These are phyloP conservation scores for Actinernus sp. DNA, from an alignment of 92 coral and sea anemone species.

Conservation along the genomic window DNA sequence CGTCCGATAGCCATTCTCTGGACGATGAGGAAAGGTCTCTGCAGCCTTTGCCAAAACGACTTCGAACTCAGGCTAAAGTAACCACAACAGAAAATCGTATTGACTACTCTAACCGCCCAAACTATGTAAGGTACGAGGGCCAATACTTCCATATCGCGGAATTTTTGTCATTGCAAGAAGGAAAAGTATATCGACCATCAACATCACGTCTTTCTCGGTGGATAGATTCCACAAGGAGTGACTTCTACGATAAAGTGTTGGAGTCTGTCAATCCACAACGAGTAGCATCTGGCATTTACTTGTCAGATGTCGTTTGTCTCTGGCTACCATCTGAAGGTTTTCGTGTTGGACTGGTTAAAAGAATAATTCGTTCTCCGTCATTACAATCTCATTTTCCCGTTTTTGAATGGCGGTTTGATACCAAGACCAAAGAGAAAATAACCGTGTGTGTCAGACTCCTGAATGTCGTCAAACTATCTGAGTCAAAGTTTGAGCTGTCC, in stretches of 20 bases:
- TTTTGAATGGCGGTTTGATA: slow-evolving; percentile 25
- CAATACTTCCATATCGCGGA: slow-evolving; percentile 20
- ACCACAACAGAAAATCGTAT: background rate
- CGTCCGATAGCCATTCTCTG: slow-evolving; percentile 24
- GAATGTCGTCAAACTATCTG: background rate
- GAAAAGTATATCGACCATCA: too few relatives aligned
- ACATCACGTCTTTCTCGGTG: slow-evolving; percentile 27
- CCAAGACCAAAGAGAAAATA: slow-evolving; percentile 16
- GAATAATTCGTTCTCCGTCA: slow-evolving; percentile 26
- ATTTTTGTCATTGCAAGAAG: too few relatives aligned
- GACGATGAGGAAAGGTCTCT: slow-evolving; percentile 18
- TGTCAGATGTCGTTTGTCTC: slow-evolving; percentile 7
- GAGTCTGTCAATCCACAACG: background rate
- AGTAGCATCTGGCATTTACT: background rate
- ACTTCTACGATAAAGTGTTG: slow-evolving; percentile 28
- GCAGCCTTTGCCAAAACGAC: slow-evolving; percentile 6
- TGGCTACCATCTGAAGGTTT: slow-evolving; percentile 38
- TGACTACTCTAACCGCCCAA: slow-evolving; percentile 21
- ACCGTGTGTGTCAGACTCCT: slow-evolving; percentile 9
- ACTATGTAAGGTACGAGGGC: slow-evolving; percentile 9
- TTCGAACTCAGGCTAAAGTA: background rate
- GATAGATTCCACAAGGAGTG: slow-evolving; percentile 46
- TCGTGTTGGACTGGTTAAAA: slow-evolving; percentile 16
- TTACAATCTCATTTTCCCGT: slow-evolving; percentile 25
- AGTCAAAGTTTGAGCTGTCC: background rate